Evolutionary conservation across 2,113 vertebrate genomes (phyloP), one percentile per base, ranked within the genome.

Genomic region (Pheucticus melanocephalus): DNA sequence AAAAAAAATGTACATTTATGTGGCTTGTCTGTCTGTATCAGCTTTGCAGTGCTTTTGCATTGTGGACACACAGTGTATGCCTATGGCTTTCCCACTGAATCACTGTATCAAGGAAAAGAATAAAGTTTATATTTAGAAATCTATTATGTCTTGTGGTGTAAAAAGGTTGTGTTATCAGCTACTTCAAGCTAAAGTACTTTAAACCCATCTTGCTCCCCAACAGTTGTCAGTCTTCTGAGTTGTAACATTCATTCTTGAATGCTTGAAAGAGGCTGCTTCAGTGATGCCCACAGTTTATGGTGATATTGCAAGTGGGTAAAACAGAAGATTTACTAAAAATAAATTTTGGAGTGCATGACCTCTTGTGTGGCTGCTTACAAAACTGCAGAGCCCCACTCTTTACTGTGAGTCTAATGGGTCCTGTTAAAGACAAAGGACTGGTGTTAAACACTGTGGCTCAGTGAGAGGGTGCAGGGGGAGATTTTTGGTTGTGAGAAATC

Each of bases 401-500:
- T 65, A 65, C 45, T 85, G 50, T 0, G 6, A 83, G 70, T 78
- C 39, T 79, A 21, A 35, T 33, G 37, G 31, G 50, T 93, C 69
- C 63, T 84, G 33, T 92, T 84, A 83, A 84, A 88, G 71, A 35
- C 39, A 54, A 93, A 95, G 44, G 59, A 53, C 63, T 44, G 64
- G 10, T 77, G 73, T 85, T 27, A 80, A 75, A 54, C 77, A 88
- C 50, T 48, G 53, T 6, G 8, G n/a, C 80, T 92, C 69, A 73
- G 78, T 82, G 78, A 50, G 20, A 70, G 45, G 39, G 44, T 61
- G 18, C 45, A 25, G 86, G 35, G 53, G 73, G n/a, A 11, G 1
- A 18, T 57, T 93, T 89, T 80, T 80, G 68, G n/a, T 76, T 48
- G 57, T 64, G 70, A 77, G 48, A 88, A 91, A 83, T 79, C 28